A percentile compares a stretch with the other conserved stretches of the same genome.
These are phyloP conservation scores for Petrophora chlorosata DNA, from an alignment of 2,888 invertebrate species.

Conservation along the genomic window DNA sequence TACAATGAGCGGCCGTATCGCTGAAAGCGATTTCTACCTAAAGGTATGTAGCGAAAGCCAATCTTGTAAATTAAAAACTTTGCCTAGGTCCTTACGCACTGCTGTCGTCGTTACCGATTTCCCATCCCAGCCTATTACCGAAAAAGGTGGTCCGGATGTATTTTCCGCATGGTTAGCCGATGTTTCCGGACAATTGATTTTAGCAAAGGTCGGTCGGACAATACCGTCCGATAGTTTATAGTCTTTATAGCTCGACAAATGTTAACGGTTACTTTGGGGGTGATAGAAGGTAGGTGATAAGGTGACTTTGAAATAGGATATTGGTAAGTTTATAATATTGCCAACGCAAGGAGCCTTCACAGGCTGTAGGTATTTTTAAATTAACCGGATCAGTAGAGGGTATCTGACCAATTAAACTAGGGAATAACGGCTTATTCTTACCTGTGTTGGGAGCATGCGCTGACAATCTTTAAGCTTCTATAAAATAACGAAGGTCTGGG, in stretches of 20 bases:
- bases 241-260: slow-evolving; percentile 17
- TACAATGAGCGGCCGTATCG: too few relatives aligned
- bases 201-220: slow-evolving; percentile 56
- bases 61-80: neutral
- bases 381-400: too few relatives aligned
- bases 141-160: slow-evolving; percentile 73
- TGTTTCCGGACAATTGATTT: slow-evolving; percentile 82
- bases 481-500: too few relatives aligned
- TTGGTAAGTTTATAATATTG: too few relatives aligned
- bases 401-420: too few relatives aligned
- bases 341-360: too few relatives aligned
- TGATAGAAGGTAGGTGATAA: slow-evolving; percentile 28
- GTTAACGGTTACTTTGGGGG: slow-evolving; percentile 32
- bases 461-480: too few relatives aligned
- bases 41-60: neutral
- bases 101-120: slow-evolving; percentile 29
- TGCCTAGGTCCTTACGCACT: slow-evolving; percentile 9
- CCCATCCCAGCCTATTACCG: slow-evolving; percentile 54
- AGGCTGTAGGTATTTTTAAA: too few relatives aligned
- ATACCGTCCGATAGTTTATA: slow-evolving; percentile 19
- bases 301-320: too few relatives aligned
- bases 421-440: too few relatives aligned
- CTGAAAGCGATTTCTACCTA: too few relatives aligned
- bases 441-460: too few relatives aligned
- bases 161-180: slow-evolving; percentile 81